These are phyloP conservation scores for Oscheius sp. DNA, from an alignment of 1,140 invertebrate species.

Conservation along the genomic window DNA sequence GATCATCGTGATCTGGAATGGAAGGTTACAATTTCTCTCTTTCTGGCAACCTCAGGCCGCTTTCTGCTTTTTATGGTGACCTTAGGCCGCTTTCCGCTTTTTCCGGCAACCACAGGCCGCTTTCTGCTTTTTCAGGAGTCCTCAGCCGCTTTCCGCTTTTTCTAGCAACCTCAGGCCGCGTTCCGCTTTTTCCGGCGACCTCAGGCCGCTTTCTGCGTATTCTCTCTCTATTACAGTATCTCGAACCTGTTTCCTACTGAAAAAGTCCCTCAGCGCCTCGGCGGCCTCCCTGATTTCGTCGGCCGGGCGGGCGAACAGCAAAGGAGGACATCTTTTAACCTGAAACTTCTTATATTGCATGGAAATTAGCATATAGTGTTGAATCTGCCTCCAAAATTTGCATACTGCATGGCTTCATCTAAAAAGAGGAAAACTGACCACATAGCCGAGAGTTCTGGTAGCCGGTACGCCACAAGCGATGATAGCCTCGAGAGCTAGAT, in stretches of 20 bases:
- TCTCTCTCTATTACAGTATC: not conserved
- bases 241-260: conserved; percentile 45
- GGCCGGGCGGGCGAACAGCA: conserved; percentile 41
- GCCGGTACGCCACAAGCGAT: not conserved
- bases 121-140: too few species aligned
- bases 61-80: too few species aligned
- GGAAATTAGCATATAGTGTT: too few species aligned
- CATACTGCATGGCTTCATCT: too few species aligned
- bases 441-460: not conserved
- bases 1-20: conserved; percentile 39
- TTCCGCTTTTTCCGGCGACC: too few species aligned
- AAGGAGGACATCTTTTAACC: conserved; percentile 41
- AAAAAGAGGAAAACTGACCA: not conserved
- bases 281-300: conserved; percentile 34
- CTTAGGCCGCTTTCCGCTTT: too few species aligned
- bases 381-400: too few species aligned
- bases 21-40: too few species aligned
- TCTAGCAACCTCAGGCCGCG: too few species aligned
- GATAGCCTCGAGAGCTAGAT: not conserved
- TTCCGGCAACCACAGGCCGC: too few species aligned
- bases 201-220: not conserved
- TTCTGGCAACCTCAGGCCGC: too few species aligned
- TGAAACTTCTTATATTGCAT: not conserved
- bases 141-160: too few species aligned
- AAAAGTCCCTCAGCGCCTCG: conserved; percentile 43